Evolutionary conservation across 2,888 invertebrate genomes (phyloP), one percentile per base, ranked within the genome.

Genomic region (Neoascia interrupta): DNA sequence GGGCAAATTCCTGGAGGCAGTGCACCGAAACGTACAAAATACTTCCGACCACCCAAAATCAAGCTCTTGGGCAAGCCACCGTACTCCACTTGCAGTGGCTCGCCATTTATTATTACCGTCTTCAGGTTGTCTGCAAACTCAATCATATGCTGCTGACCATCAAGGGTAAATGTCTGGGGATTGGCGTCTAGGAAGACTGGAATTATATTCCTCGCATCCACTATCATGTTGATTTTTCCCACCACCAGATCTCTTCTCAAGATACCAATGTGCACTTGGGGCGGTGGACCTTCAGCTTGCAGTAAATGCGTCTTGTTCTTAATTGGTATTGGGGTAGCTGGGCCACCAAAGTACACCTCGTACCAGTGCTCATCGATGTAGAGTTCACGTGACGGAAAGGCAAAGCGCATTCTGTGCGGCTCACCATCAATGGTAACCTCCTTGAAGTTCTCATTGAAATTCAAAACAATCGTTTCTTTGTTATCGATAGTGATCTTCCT

Each of bases 271-370:
- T 95, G 95, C 0, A 99, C 98, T 89, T 96, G 96, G 0, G 99
- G 99, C 2, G 97, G 93, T 0, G 97, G 96, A 0, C 98, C 98
- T 83, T 95, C 95, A 5, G 99, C 90, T 84, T 95, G 94, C 1
- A 99, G 91, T 41, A 92, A 90, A 75, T 95, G 92, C n/a, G 93
- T 91, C 75, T 94, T 92, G 1, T 94, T 94, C 68, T 94, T 94
- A 31, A 98, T 91, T 39, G 94, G 93, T 6, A 97, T 93, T 1
- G 92, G 92, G 47, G 96, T 92, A 0, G 96, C 94, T 43, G 95
- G 94, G 0, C 97, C 97, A 26, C 96, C 97, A 87, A 99, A 99
- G 87, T 94, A 95, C 83, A 97, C 96, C 86, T 97, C 97, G 87
- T 94, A 97, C 90, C 96, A 95, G 74, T 93, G 91, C 5, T 94